Base-by-base conservation (phyloP, 2,888 invertebrate genomes). In the Exocentrus adspersus region DNA sequence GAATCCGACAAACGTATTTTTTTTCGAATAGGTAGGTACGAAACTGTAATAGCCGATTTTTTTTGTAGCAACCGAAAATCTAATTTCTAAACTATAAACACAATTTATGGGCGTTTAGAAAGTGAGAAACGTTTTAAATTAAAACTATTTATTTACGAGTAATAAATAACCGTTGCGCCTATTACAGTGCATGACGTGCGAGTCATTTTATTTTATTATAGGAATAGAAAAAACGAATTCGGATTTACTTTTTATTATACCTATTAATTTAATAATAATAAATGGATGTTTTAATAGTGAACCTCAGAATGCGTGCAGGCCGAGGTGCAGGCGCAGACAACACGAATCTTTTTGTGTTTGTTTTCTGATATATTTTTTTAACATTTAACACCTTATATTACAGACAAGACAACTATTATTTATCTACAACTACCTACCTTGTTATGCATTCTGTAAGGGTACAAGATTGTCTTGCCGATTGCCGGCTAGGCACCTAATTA, bases 1-100 rank as follows among this genome's bases (percentile, higher is more conserved):
- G n/a, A n/a, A n/a, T n/a, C n/a, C n/a, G n/a, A n/a, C n/a, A n/a
- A n/a, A n/a, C n/a, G n/a, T n/a, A n/a, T n/a, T n/a, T n/a, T n/a
- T n/a, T n/a, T n/a, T n/a, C n/a, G n/a, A 20, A 5, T 24, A 7
- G 3, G 24, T 24, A 24, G 7, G 7, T 32, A 7, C 2, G 19
- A 42, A 12, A 20, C 32, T 52, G 45, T 52, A 45, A 43, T 1
- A 46, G 51, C 9, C 24, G 32, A 32, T 60, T 52, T 42, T 52
- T 52, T 60, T 42, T 32, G 16, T n/a, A n/a, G n/a, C n/a, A n/a
- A n/a, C n/a, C n/a, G 52, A 32, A 50, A 42, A 51, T n/a, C n/a
- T 3, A 37, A 37, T 12, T 37, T 37, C 37, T 37, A 12, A 10
- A 12, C 37, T n/a, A n/a, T 9, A 30, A 30, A 37, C 10, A 30